phyloP scores from a whole-genome alignment of 1,140 invertebrate species.

The Saccostrea cuccullata region DNA sequence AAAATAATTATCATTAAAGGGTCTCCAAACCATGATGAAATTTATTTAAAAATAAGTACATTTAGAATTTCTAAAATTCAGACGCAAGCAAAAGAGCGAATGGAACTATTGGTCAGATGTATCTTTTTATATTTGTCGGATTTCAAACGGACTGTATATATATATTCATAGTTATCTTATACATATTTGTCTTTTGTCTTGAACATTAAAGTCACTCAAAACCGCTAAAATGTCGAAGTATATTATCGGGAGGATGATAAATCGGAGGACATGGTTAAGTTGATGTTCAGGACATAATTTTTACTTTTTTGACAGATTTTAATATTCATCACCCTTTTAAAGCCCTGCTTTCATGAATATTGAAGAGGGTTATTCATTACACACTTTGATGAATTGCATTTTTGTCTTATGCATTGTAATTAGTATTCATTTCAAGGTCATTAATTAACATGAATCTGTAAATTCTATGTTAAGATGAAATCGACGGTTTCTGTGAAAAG shows the following conservation, averaged over 20 bases:
- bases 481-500: not conserved
- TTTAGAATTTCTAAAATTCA: too few species aligned
- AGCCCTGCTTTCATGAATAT: slow-evolving; percentile 17
- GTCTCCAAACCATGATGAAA: too few species aligned
- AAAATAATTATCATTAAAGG: not conserved
- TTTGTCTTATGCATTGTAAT: slow-evolving; percentile 14
- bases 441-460: not conserved
- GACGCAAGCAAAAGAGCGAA: too few species aligned
- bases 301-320: slow-evolving; percentile 13
- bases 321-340: slow-evolving; percentile 15
- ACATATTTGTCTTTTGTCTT: too few species aligned
- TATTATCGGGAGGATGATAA: not conserved
- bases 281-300: slow-evolving; percentile 1
- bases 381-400: slow-evolving; percentile 30
- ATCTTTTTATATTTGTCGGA: too few species aligned
- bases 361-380: slow-evolving; percentile 14
- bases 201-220: too few species aligned
- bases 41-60: too few species aligned
- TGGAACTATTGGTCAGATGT: too few species aligned
- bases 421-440: slow-evolving; percentile 32
- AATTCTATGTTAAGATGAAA: not conserved
- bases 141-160: too few species aligned
- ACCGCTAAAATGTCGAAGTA: not conserved
- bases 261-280: not conserved
- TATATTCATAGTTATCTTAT: too few species aligned